Evolutionary conservation across 2,888 invertebrate species (phyloP), one percentile per base, ranked within the genome.

Genomic region (Congeria kusceri): DNA sequence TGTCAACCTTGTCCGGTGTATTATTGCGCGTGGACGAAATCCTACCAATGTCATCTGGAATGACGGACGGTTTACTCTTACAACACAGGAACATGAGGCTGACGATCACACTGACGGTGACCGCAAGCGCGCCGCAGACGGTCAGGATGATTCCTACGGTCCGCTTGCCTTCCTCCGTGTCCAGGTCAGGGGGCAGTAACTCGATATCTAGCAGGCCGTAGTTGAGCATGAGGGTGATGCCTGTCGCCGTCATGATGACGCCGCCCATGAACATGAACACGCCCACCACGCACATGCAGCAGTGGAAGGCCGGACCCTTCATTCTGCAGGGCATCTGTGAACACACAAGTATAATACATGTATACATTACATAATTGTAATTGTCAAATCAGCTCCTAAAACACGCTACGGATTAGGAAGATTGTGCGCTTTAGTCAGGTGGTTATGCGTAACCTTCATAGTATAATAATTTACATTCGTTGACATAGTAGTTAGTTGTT

Each of bases 121-220:
- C 72, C 58, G 84, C 83, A 7, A 78, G 71, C 18, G 88, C 29
- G 56, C 90, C 89, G 20, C 86, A 86, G 29, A 84, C 85, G n/a
- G 88, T 90, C 5, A 91, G 76, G 57, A 90, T 88, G 53, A 91
- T 90, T 11, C 91, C 91, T n/a, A 91, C 88, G 9, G 89, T 86
- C 63, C 77, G 79, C 72, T 90, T 89, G 32, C 90, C 91, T 44
- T 89, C 88, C 29, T 89, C 89, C 58, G 86, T 90, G 66, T 88
- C 87, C 18, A 88, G 80, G 62, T 89, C 86, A 0, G 89, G 87
- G 0, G 90, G 89, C n/a, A 91, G 83, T 9, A 90, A 80, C 18
- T 84, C 74, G 11, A 84, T 87, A 82, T 90, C 88, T 62, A 90
- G 86, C 62, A 89, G 71, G 27, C 86, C 88, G 71, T 90, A 90